Base-by-base conservation (phyloP, 37 sponge, comb jelly and placozoan genomes). In the Dysidea cf. avara region DNA sequence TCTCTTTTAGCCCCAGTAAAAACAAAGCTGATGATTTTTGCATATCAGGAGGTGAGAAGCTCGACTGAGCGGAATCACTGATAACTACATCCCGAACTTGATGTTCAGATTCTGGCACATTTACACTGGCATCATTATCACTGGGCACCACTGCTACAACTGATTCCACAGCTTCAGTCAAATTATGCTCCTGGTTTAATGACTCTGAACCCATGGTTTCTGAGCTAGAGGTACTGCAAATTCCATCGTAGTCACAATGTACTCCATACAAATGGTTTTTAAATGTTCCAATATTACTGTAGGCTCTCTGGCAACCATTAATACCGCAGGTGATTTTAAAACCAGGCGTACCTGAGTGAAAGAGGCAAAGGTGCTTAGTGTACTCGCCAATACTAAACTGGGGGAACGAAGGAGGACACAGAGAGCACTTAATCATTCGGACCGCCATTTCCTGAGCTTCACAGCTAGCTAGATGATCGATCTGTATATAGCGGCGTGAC, bases 291-390 rank as follows among this genome's bases (percentile, higher is more conserved):
- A 56, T 39, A 17, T 67, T 67, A 1, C 7, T 51, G 47, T 62
- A 78, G 1, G 69, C 56, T 32, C 69, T 18, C 39, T 39, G 26
- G 33, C 79, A 78, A 25, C 69, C 68, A n/a, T 64, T 17, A 28
- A 78, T 67, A 38, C 68, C 79, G 56, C 79, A 78, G 5, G 50
- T 56, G 16, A 78, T 17, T 1, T 9, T 28, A 26, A 68, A 68
- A 20, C 28, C 22, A 7, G 79, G 69, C n/a, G 53, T 56, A 54
- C 43, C n/a, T 6, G 68, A 28, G 40, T 78, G 79, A 71, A 54
- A 49, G 1, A 68, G 52, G 2, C 49, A 22, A 50, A 68, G 46
- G 53, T 48, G 67, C 48, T 66, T 66, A 21, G 40, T 21, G 40
- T 43, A 66, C 3, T 47, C 67, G 38, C 48, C 40, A 18, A 66